A percentile compares a stretch with the other conserved stretches of the same genome.
These are phyloP conservation scores for Eupithecia subfuscata DNA, from an alignment of 2,888 invertebrate genomes.

Conservation along the genomic window DNA sequence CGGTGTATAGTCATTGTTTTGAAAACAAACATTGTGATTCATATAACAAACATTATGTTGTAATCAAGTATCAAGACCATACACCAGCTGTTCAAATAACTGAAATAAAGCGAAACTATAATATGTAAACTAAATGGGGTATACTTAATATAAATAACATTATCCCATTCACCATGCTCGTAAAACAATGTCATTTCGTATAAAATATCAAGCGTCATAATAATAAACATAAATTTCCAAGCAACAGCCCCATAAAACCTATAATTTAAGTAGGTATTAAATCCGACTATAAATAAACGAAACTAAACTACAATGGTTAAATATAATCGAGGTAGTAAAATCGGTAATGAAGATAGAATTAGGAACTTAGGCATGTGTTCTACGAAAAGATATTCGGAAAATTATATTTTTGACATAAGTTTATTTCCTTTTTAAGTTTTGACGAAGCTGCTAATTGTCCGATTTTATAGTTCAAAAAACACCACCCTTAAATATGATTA, in stretches of 20 bases:
- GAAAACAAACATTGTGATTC: slow-evolving; percentile 29
- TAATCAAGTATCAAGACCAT: slow-evolving; percentile 47
- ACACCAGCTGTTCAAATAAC: slow-evolving; percentile 61
- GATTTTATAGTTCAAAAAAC: neutral
- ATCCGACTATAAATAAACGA: slow-evolving; percentile 6
- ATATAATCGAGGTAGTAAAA: neutral
- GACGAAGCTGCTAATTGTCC: neutral
- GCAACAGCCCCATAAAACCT: slow-evolving; percentile 50
- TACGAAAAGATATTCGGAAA: neutral
- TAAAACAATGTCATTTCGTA: slow-evolving; percentile 20
- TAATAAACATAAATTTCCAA: slow-evolving; percentile 42
- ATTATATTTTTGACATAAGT: neutral
- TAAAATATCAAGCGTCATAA: slow-evolving; percentile 32
- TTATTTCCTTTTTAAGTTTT: neutral
- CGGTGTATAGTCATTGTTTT: slow-evolving; percentile 46
- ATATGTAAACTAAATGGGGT: slow-evolving; percentile 50
- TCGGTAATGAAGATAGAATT: neutral
- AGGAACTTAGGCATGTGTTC: neutral
- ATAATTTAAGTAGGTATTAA: slow-evolving; percentile 24
- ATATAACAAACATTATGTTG: slow-evolving; percentile 38
- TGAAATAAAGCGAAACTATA: slow-evolving; percentile 49
- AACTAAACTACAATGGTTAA: slow-evolving; percentile 1
- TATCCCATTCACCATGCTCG: slow-evolving; percentile 55
- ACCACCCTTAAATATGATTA: neutral
- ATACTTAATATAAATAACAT: slow-evolving; percentile 49